These are phyloP conservation scores for Campylomormyrus tamandua DNA, from an alignment of 2,113 vertebrate genomes.

Conservation along the genomic window DNA sequence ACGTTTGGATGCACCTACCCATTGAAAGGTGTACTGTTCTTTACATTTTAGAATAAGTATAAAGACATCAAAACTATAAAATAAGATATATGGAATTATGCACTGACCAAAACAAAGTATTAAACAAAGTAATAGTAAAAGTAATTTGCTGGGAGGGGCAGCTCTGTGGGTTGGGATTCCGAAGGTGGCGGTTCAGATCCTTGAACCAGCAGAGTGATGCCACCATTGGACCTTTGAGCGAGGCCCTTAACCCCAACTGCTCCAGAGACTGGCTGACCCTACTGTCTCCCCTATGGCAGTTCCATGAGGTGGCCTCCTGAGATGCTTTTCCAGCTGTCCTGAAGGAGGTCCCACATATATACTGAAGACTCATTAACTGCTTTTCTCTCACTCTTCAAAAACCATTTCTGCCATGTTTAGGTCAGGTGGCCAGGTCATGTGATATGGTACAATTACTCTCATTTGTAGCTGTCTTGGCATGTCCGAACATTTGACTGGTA, in stretches of 20 bases:
- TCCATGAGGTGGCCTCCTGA: not conserved
- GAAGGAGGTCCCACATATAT: not conserved
- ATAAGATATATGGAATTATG: not conserved
- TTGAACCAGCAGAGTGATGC: not conserved
- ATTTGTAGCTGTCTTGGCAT: not conserved
- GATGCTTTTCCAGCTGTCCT: not conserved
- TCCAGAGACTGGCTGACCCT: not conserved
- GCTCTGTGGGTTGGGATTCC: not conserved
- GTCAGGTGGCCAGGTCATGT: not conserved
- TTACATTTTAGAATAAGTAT: not conserved
- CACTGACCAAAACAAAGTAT: not conserved
- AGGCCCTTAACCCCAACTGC: not conserved
- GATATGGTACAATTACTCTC: not conserved
- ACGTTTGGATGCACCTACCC: not conserved
- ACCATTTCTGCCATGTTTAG: not conserved
- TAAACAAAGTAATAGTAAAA: not conserved
- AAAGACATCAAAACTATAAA: not conserved
- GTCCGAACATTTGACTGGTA: not conserved
- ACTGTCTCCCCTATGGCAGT: not conserved
- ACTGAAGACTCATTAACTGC: too few species aligned
- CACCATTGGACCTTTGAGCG: not conserved
- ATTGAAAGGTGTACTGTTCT: not conserved
- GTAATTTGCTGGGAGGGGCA: not conserved
- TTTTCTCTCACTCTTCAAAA: not conserved
- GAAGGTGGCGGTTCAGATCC: not conserved